Evolutionary conservation across 2,888 invertebrate genomes (phyloP).

Genomic region (Xylocampa areola): DNA sequence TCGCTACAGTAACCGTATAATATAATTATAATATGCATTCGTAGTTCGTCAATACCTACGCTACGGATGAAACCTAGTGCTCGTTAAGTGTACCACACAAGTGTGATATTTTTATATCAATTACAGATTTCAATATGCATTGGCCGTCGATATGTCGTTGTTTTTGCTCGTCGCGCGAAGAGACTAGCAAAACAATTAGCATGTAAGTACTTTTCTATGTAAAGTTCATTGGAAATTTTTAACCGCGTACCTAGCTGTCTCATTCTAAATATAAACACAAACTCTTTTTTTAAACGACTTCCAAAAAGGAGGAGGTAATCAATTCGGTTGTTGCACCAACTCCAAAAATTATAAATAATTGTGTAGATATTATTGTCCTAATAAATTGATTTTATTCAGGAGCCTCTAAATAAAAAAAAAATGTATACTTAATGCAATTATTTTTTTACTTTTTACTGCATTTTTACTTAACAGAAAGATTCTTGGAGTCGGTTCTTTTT

Average conservation of each 20-base stretch:
- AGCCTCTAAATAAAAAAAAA: too few relatives aligned
- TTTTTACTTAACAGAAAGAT: too few relatives aligned
- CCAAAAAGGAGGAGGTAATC: too few relatives aligned
- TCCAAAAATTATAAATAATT: too few relatives aligned
- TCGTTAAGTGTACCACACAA: conserved; percentile 12
- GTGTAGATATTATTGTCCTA: too few relatives aligned
- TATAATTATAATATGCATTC: conserved; percentile 3
- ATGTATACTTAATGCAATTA: too few relatives aligned
- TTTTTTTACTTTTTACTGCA: too few relatives aligned
- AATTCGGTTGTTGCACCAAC: too few relatives aligned
- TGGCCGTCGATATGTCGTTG: conserved; percentile 60
- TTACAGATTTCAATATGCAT: conserved; percentile 52
- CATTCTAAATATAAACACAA: neutral
- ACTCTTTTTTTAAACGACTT: too few relatives aligned
- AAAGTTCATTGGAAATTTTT: conserved; percentile 9
- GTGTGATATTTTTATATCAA: neutral
- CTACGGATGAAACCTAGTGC: conserved; percentile 1
- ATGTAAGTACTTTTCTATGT: conserved; percentile 46
- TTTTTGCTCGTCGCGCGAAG: conserved; percentile 33
- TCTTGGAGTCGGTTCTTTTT: too few relatives aligned
- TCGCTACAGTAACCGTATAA: conserved; percentile 10
- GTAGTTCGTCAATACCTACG: conserved; percentile 9
- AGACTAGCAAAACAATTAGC: conserved; percentile 24
- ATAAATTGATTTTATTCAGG: too few relatives aligned
- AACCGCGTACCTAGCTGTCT: too few relatives aligned